Evolutionary conservation across 2,888 invertebrate species (phyloP), one percentile per base, ranked within the genome.

Genomic region (Caenorhabditis japonica): DNA sequence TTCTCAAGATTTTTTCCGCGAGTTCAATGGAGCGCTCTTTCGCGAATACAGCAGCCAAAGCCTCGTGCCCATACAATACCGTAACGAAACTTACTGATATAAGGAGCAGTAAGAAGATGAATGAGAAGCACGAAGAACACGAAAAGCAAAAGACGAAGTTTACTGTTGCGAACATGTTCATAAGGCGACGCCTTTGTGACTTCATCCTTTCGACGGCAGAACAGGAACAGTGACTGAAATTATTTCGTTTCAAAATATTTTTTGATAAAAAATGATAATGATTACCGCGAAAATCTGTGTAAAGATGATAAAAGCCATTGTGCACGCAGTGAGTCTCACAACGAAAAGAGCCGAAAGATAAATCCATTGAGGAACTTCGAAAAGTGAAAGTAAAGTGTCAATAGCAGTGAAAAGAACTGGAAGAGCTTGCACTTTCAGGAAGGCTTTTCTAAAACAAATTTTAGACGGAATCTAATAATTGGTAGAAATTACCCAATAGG

Each of bases 201-300:
- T 41, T 74, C 74, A 27, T 69, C 62, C 21, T 62, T 59, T 7
- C 58, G 39, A 15, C 62, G 53, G 39, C 74, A 74, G 59, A 74
- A 69, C 0, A 69, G n/a, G 53, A 74, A 62, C 4, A 62, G 44
- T 0, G 56, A 56, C 74, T 74, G 68, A n/a, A n/a, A n/a, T n/a
- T n/a, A n/a, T n/a, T n/a, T n/a, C n/a, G n/a, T n/a, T n/a, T n/a
- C n/a, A 73, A 62, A 23, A 0, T 15, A 23, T 10, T 25, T 1
- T 25, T 23, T 8, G 2, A 21, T 21, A 13, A 12, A 7, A 1
- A 8, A 21, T 4, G 55, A 15, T 3, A n/a, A 51, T 27, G 21
- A 53, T 52, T 51, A 77, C 77, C 13, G 71, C 64, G 13, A 77
- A 72, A 4, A 44, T 21, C 34, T 77, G 77, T 2, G 69, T 72